Evolutionary conservation across 2,888 invertebrate species (phyloP).

Genomic region (Chrysomela aeneicollis): DNA sequence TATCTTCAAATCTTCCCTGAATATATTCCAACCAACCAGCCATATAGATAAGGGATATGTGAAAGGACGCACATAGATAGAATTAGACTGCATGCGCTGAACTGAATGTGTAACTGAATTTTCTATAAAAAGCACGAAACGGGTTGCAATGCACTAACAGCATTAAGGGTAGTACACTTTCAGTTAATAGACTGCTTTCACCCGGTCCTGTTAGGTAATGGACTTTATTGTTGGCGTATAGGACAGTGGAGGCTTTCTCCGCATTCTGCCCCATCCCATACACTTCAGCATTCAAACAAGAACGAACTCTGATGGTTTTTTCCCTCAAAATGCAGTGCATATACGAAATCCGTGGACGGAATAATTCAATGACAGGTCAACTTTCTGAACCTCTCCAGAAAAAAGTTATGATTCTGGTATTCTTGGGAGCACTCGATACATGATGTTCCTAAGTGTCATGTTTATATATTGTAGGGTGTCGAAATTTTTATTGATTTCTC

Average conservation of each 20-base stretch:
- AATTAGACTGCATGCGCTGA: slow-evolving; percentile 42
- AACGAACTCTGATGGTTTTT: neutral
- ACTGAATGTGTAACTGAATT: slow-evolving; percentile 58
- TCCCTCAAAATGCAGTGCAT: too few relatives aligned
- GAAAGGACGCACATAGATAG: slow-evolving; percentile 40
- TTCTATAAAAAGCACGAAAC: slow-evolving; percentile 56
- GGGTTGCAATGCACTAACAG: slow-evolving; percentile 56
- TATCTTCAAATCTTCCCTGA: too few relatives aligned
- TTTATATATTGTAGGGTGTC: too few relatives aligned
- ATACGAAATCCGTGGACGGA: too few relatives aligned
- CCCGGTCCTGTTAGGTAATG: slow-evolving; percentile 56
- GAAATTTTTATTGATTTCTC: too few relatives aligned
- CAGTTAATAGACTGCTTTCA: slow-evolving; percentile 61
- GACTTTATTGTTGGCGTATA: slow-evolving; percentile 55
- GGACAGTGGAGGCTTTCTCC: neutral
- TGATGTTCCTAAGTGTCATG: too few relatives aligned
- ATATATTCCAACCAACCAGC: too few relatives aligned
- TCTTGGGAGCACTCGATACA: too few relatives aligned
- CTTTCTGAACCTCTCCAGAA: too few relatives aligned
- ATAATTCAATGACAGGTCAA: too few relatives aligned
- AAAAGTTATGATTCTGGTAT: too few relatives aligned
- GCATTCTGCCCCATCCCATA: neutral
- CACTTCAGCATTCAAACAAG: neutral
- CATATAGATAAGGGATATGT: too few relatives aligned
- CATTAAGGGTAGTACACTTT: slow-evolving; percentile 60